These are phyloP conservation scores for Cacatua alba DNA, from an alignment of 2,113 vertebrate genomes.

Conservation along the genomic window DNA sequence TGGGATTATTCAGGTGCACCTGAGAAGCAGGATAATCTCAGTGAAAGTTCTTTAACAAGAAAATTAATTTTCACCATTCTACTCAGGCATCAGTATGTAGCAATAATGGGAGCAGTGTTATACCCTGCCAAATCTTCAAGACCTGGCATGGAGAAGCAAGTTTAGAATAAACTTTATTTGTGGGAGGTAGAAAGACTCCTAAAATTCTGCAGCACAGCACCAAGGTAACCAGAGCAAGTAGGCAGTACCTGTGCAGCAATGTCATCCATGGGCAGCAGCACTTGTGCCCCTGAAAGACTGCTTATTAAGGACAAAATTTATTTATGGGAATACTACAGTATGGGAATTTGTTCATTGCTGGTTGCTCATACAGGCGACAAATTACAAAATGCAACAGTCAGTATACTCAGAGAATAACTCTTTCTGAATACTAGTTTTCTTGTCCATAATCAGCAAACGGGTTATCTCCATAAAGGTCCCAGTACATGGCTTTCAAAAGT, in stretches of 20 bases:
- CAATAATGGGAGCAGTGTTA: background rate
- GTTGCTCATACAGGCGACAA: background rate
- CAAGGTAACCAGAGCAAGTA: background rate
- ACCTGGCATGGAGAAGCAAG: background rate
- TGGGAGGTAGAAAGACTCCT: background rate
- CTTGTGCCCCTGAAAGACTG: background rate
- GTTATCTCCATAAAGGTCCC: background rate
- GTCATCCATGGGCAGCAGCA: background rate
- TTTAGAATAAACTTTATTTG: background rate
- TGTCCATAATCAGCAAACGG: background rate
- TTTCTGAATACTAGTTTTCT: background rate
- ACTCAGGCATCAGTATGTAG: accelerated
- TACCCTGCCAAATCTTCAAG: background rate
- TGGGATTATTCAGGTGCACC: background rate
- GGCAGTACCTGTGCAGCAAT: background rate
- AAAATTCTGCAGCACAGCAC: background rate
- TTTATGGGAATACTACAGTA: background rate
- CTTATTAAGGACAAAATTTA: background rate
- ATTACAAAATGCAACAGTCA: background rate
- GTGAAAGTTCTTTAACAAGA: background rate
- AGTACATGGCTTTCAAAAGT: background rate
- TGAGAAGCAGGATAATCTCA: background rate
- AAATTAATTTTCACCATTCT: background rate
- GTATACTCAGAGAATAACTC: background rate
- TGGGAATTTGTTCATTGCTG: background rate